A percentile compares a stretch with the other conserved stretches of the same genome.
Evolutionary conservation across 2,888 invertebrate species (phyloP).

Genomic region (Omphaloscelis lunosa): DNA sequence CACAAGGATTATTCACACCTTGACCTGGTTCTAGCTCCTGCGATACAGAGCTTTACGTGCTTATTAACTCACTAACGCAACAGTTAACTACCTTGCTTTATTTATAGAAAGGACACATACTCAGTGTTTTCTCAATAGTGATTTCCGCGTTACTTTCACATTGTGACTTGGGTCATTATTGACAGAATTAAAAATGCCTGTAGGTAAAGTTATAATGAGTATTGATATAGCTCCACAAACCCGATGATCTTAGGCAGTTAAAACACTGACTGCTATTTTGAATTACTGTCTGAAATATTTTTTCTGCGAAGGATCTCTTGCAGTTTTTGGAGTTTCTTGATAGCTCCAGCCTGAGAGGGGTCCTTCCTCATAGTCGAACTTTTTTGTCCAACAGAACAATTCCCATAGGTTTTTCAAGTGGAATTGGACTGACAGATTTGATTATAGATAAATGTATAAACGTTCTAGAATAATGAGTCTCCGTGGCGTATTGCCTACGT

Average conservation of each 20-base stretch:
- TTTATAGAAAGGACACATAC: conserved; percentile 49
- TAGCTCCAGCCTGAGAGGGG: not conserved
- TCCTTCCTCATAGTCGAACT: too few relatives aligned
- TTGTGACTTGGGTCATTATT: not conserved
- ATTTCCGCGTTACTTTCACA: conserved; percentile 36
- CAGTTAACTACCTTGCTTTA: conserved; percentile 45
- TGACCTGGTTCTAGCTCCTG: conserved; percentile 53
- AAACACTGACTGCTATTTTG: not conserved
- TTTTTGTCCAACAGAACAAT: too few relatives aligned
- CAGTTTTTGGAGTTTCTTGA: not conserved
- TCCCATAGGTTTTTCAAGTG: not conserved
- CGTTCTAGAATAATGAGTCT: not conserved
- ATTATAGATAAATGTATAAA: not conserved
- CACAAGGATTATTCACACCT: conserved; percentile 55
- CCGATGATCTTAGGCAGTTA: not conserved
- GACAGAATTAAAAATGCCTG: not conserved
- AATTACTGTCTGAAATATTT: not conserved
- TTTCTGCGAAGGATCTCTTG: not conserved
- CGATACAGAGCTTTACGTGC: conserved; percentile 24
- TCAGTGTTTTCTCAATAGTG: conserved; percentile 10
- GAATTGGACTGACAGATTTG: not conserved
- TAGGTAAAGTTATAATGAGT: not conserved
- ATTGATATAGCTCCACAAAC: not conserved
- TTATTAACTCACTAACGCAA: conserved; percentile 30
- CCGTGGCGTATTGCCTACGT: not conserved